These are phyloP conservation scores for Schlechtendalia chinensis DNA, from an alignment of 1,140 invertebrate genomes.

Conservation along the genomic window DNA sequence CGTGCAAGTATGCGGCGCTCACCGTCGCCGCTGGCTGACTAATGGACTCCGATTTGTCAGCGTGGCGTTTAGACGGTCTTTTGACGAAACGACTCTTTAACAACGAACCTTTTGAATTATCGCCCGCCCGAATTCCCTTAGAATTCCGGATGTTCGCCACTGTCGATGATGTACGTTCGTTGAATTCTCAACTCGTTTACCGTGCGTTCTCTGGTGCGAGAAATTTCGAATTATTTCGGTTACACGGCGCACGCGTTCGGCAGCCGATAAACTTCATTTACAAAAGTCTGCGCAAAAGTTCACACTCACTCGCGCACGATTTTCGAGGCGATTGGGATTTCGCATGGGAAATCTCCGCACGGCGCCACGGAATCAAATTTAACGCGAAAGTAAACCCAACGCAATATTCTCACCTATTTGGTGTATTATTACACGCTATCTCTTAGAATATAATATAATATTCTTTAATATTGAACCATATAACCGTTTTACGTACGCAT, in stretches of 20 bases:
- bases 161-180: constrained; percentile 1
- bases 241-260: background rate
- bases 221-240: constrained; percentile 4
- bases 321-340: background rate
- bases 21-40: constrained; percentile 1
- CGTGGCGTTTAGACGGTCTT: constrained; percentile 8
- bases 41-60: constrained; percentile 48
- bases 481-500: too few species aligned
- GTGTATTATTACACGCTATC: background rate
- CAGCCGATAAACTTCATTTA: constrained; percentile 31
- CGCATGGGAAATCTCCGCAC: constrained; percentile 31
- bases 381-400: background rate
- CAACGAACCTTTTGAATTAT: constrained; percentile 46
- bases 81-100: constrained; percentile 43
- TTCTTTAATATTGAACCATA: background rate
- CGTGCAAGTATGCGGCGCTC: too few species aligned
- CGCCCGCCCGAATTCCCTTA: background rate
- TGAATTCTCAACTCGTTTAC: background rate
- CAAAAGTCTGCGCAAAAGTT: constrained; percentile 23
- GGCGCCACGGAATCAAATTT: background rate
- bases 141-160: constrained; percentile 24
- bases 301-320: constrained; percentile 10
- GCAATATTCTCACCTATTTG: background rate
- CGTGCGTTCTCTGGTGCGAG: too few species aligned
- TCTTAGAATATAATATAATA: background rate